phyloP scores from a whole-genome alignment of 2,113 vertebrate genomes.

The Lophochroa leadbeateri region DNA sequence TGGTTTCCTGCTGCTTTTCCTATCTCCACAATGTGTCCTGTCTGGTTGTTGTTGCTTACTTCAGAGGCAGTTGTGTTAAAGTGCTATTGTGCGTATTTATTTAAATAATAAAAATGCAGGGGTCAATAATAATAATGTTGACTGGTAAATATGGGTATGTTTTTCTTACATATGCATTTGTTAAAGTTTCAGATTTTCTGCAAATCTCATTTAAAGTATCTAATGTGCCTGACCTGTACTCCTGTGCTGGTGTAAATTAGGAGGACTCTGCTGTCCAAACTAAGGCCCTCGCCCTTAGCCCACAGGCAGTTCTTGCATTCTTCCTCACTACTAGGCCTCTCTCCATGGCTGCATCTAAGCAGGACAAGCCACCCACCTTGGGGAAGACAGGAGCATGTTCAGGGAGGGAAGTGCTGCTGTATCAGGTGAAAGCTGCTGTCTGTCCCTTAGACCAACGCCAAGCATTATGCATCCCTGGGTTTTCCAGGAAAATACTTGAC shows the following conservation, averaged over 20 bases:
- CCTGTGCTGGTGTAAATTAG: background rate
- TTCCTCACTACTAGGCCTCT: background rate
- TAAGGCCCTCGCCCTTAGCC: background rate
- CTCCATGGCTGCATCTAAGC: background rate
- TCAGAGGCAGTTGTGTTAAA: background rate
- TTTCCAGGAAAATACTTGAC: background rate
- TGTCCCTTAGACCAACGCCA: background rate
- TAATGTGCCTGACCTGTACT: background rate
- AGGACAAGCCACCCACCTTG: background rate
- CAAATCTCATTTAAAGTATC: background rate
- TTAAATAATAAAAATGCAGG: background rate
- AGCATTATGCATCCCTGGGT: too few relatives aligned
- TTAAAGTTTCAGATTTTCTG: background rate
- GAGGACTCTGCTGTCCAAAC: background rate
- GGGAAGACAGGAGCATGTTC: too few relatives aligned
- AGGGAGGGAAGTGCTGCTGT: background rate
- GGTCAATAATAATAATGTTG: background rate
- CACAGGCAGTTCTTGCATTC: background rate
- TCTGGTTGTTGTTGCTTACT: background rate
- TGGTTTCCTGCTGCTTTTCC: background rate
- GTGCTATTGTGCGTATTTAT: background rate
- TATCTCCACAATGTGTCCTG: fast-evolving
- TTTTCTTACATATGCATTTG: background rate
- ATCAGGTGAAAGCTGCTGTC: background rate
- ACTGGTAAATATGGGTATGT: background rate